Evolutionary conservation across 2,113 vertebrate species (phyloP), one percentile per base, ranked within the genome.

Genomic region (Delphinapterus leucas): DNA sequence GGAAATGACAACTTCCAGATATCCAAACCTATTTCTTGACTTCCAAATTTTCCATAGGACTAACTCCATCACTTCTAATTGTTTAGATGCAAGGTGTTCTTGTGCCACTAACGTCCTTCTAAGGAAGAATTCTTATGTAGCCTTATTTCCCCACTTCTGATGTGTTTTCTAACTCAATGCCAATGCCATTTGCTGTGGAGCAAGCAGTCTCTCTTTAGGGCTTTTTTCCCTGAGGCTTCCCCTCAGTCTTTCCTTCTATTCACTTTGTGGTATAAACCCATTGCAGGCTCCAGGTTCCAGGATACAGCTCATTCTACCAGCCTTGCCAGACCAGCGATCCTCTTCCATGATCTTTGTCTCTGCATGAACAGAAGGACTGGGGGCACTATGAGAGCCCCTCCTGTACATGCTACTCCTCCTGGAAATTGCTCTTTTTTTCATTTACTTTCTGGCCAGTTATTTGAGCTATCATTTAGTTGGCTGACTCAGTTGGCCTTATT

Each of bases 401-500:
- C 33, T 77, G 6, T 31, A 2, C 5, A 3, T 67, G 15, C 20
- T 84, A 17, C 8, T 86, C 2, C 33, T 38, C 13, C 31, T 49
- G 26, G 71, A n/a, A 90, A 38, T 47, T 49, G n/a, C 7, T 85
- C 9, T 53, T 38, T 71, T 63, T 9, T 4, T 18, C 76, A 8
- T 60, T 82, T 85, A 74, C 60, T 96, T 96, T 81, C 58, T 89
- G 61, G 41, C 6, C 20, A 73, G 38, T 61, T 81, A 21, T 7
- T 87, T 84, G 6, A 88, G 80, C 55, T 93, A 12, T 65, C 17
- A 14, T 67, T 68, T 76, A 36, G 38, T 18, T 65, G 17, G 33
- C 28, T 80, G 47, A 36, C 79, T 93, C 33, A 82, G 8, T 92
- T 95, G 94, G 49, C 44, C 11, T 71, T 90, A 23, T 79, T 53